phyloP scores from a whole-genome alignment of 2,113 vertebrate species.

The Labrus mixtus region DNA sequence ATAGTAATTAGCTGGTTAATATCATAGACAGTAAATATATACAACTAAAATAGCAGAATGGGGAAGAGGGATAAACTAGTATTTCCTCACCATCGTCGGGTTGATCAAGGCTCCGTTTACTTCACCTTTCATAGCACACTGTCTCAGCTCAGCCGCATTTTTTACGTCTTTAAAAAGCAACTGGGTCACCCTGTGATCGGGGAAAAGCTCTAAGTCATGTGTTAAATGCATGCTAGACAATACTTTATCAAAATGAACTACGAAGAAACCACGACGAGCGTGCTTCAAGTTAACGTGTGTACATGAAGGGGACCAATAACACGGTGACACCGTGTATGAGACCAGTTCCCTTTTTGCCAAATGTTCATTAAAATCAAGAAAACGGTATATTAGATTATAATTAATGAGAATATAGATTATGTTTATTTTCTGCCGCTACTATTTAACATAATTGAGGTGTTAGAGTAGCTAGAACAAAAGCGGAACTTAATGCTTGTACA shows the following conservation, averaged over 20 bases:
- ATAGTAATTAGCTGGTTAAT: too few relatives aligned
- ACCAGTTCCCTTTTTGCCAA: slow-evolving; percentile 17
- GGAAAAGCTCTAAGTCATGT: slow-evolving; percentile 88
- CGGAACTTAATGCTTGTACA: not conserved
- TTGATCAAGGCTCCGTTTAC: slow-evolving; percentile 89
- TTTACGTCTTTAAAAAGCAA: slow-evolving; percentile 89
- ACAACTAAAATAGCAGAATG: not conserved
- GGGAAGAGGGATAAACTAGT: not conserved
- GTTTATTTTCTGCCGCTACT: not conserved
- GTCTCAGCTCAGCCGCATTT: slow-evolving; percentile 88
- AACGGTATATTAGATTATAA: too few relatives aligned
- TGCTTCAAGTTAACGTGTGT: not conserved
- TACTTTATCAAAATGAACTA: not conserved
- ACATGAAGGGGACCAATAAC: slow-evolving; percentile 68
- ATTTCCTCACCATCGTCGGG: slow-evolving; percentile 86
- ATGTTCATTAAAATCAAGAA: not conserved
- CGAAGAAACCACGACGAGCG: not conserved
- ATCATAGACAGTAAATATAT: too few relatives aligned
- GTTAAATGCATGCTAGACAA: slow-evolving; percentile 81
- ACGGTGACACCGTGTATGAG: slow-evolving; percentile 60
- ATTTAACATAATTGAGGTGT: too few relatives aligned
- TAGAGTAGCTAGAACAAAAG: not conserved
- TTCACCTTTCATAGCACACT: slow-evolving; percentile 87
- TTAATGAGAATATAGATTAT: too few relatives aligned
- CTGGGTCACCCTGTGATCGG: slow-evolving; percentile 85